Conservation (phyloP, 1,140 invertebrate genomes). For the Aricia agestis region DNA sequence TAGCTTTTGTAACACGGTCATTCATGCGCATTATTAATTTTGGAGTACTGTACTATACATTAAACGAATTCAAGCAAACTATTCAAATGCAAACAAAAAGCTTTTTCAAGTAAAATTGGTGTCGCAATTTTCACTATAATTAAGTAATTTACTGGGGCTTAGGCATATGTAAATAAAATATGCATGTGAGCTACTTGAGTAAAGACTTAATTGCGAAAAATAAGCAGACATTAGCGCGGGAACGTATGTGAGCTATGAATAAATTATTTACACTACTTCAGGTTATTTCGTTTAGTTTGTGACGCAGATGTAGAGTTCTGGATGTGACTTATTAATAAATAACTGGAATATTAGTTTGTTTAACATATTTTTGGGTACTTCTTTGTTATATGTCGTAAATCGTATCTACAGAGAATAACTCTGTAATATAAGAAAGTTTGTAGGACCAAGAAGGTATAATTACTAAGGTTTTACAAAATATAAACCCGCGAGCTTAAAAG, state of each 20-base stretch:
- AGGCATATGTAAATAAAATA: conserved; percentile 15
- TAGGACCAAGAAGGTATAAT: too few relatives aligned
- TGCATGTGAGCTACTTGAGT: conserved; percentile 12
- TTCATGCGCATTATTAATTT: too few relatives aligned
- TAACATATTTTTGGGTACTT: too few relatives aligned
- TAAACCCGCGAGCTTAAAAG: too few relatives aligned
- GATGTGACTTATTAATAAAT: not conserved
- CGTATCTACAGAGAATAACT: too few relatives aligned
- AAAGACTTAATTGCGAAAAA: conserved; percentile 22
- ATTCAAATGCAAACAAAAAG: not conserved
- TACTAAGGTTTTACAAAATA: too few relatives aligned
- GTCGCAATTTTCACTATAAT: conserved; percentile 1
- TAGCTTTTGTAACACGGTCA: too few relatives aligned
- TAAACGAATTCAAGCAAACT: too few relatives aligned
- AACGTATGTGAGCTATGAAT: conserved; percentile 41
- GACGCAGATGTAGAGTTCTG: not conserved
- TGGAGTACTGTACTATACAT: too few relatives aligned
- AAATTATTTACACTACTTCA: conserved; percentile 42
- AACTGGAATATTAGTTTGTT: too few relatives aligned
- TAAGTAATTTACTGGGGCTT: not conserved
- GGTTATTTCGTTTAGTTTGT: conserved; percentile 6
- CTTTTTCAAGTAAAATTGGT: not conserved
- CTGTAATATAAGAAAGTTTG: too few relatives aligned
- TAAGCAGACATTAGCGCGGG: conserved; percentile 14
- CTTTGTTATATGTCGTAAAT: too few relatives aligned